These are phyloP conservation scores for Nothocercus julius DNA, from an alignment of 2,113 vertebrate genomes.

Conservation along the genomic window DNA sequence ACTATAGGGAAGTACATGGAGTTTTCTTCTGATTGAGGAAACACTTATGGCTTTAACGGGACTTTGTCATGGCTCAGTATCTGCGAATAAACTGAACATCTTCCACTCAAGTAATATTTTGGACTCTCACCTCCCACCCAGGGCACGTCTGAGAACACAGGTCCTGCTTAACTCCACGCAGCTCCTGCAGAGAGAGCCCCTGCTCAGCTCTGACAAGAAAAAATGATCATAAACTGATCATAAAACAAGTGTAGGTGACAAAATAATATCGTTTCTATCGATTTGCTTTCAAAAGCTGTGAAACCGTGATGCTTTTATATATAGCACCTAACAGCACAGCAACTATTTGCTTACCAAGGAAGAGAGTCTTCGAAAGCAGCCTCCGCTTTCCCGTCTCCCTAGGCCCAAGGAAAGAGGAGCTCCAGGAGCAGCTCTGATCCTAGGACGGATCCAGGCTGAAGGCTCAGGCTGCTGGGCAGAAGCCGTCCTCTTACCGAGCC, in stretches of 20 bases:
- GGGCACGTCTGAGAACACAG: neutral
- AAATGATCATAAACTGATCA: neutral
- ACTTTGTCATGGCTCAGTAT: neutral
- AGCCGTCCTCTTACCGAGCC: neutral
- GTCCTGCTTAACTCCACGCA: neutral
- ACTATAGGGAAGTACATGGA: accelerated
- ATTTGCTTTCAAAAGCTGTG: conserved; percentile 26
- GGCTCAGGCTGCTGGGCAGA: neutral
- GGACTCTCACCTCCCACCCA: neutral
- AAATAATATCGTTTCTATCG: conserved; percentile 27
- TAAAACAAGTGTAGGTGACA: conserved; percentile 2
- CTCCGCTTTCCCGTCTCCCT: neutral
- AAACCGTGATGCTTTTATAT: neutral
- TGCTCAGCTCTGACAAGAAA: neutral
- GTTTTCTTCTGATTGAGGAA: neutral
- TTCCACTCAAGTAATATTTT: neutral
- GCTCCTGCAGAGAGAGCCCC: neutral
- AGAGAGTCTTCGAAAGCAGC: neutral
- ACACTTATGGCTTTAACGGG: neutral
- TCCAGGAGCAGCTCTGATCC: neutral
- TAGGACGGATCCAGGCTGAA: neutral
- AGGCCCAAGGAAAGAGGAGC: accelerated
- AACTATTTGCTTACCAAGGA: neutral
- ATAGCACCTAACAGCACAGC: neutral
- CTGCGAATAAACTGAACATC: neutral